Percentiles rank a stretch among this genome's conserved stretches.
Evolutionary conservation across 2,113 vertebrate species (phyloP).

Genomic region (Plecotus auritus): DNA sequence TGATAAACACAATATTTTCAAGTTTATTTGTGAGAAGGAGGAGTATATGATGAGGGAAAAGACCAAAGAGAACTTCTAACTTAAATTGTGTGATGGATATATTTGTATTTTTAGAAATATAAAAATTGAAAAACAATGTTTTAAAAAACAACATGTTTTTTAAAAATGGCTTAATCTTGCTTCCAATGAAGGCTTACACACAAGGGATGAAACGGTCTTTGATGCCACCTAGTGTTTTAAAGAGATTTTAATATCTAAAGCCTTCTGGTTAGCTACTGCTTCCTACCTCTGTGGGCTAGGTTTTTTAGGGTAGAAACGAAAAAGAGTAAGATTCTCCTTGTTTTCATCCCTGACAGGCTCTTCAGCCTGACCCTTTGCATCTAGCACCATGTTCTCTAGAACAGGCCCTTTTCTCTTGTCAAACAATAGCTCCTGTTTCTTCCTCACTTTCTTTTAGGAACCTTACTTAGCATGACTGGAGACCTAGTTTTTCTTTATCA

Average conservation of each 20-base stretch:
- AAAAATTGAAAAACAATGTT: neutral
- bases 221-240: constrained; percentile 76
- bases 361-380: neutral
- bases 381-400: neutral
- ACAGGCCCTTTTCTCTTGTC: neutral
- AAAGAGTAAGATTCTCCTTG: neutral
- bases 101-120: neutral
- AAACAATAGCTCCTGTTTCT: neutral
- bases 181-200: neutral
- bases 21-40: neutral
- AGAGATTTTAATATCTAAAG: neutral
- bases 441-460: constrained; percentile 1
- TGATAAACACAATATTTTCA: neutral
- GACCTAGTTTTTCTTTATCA: neutral
- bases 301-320: neutral
- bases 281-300: neutral
- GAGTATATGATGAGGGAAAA: neutral
- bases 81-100: neutral
- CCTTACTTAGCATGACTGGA: neutral
- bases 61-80: constrained; percentile 12
- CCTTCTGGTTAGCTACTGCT: neutral
- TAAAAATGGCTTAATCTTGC: neutral
- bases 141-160: neutral
- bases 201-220: constrained; percentile 40
- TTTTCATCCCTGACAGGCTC: neutral